Base-by-base conservation (phyloP, 64 coral and sea anemone genomes). In the Stichodactyla mertensii region DNA sequence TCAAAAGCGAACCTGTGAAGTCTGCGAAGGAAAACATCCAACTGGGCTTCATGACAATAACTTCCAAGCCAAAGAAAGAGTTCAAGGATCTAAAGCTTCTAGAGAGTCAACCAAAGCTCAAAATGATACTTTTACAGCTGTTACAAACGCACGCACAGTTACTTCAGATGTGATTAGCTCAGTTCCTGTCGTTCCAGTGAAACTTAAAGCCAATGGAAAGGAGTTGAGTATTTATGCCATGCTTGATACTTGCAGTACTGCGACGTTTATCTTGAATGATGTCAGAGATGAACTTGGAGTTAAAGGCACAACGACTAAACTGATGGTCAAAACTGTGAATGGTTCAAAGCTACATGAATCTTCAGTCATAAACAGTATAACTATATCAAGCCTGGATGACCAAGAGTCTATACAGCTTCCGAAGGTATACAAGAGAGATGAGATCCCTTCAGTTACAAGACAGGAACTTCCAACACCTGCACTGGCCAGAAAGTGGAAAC, bases 41-140 rank as follows among this genome's bases (percentile, higher is more conserved):
- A 91, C 89, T 10, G 87, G 86, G 31, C 92, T 98, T 16, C 95
- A 89, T 83, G 89, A 90, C 58, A 71, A 97, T 9, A 89, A 89
- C 10, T 91, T 85, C 64, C 53, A 89, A 93, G 87, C 19, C 52
- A 81, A 80, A 16, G 87, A 80, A 55, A 82, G 18, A 52, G 51
- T 61, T 52, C 26, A 78, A 52, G 7, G 45, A 52, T 45, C 77
- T 12, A 78, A 28, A 78, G 77, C 24, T 45, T 52, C 6, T 45
- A 23, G 10, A 28, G 55, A 88, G 53, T 71, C 31, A 57, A 51
- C 62, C 4, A 16, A 80, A 55, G 24, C 27, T 56, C 7, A 59
- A 52, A 2, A 53, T 16, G 10, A 18, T 15, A 64, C 59, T 54
- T 26, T 53, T 52, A 45, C 77, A 58, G 28, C 22, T 26, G 71